Base-by-base conservation (phyloP, 2,888 invertebrate genomes). In the Patella depressa region DNA sequence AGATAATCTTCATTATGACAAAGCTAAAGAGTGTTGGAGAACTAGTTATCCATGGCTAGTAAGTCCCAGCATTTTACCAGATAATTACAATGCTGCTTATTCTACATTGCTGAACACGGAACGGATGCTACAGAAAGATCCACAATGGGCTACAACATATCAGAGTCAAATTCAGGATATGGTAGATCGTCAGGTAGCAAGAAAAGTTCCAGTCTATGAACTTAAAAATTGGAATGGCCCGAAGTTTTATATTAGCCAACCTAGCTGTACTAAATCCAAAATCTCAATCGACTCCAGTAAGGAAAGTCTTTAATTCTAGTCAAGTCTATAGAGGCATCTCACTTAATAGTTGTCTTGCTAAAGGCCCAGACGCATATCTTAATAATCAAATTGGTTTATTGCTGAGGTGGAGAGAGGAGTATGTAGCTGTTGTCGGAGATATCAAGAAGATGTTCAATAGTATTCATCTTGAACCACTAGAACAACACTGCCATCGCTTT, bases 21-120 rank as follows among this genome's bases (percentile, higher is more conserved):
- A 55, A 57, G 71, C 29, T 0, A 55, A 24, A 17, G 12, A 71
- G 24, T 57, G 70, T 34, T 78, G 74, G 78, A 71, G 71, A 1
- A 74, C 74, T n/a, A 77, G 70, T 29, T 71, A 77, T 29, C 77
- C 77, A n/a, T 74, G 77, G 77, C 11, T 70, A 45, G 53, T 70
- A 53, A 54, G 74, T 55, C 77, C 77, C 0, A 29, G 3, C 4
- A 34, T 5, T n/a, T 77, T 77, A 45, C 77, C 77, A 74, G 70
- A 74, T 29, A 77, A 74, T 53, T 77, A 74, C 59, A 3, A 34
- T 17, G 17, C 57, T 24, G 73, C 73, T 19, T 54, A 54, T 29
- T 24, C 70, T 53, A 77, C 77, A 34, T 71, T 77, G 3, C 17
- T 11, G 14, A 65, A 53, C 53, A 77, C 74, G 11, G 77, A 77